phyloP scores from a whole-genome alignment of 2,888 invertebrate genomes.

The Seira ritae region DNA sequence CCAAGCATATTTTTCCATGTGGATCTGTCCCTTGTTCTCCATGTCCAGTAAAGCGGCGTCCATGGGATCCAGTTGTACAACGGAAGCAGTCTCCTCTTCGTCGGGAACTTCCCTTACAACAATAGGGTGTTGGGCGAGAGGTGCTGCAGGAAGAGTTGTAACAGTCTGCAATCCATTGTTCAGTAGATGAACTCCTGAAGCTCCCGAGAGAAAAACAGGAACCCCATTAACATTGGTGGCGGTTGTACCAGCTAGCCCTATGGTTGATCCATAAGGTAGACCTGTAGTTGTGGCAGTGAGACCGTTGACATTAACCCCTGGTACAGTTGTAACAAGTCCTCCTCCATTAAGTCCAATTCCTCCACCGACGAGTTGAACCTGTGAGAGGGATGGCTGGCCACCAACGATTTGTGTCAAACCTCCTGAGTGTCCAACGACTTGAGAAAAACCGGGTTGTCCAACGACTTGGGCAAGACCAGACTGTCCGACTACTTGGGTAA shows the following conservation, averaged over 20 bases:
- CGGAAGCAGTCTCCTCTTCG: not conserved
- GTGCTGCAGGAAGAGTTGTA: not conserved
- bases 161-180: conserved; percentile 13
- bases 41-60: conserved; percentile 55
- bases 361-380: not conserved
- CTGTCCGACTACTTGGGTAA: not conserved
- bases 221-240: conserved; percentile 29
- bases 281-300: not conserved
- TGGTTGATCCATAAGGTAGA: not conserved
- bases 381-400: too few relatives aligned
- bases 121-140: not conserved
- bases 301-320: not conserved
- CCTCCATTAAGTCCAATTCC: not conserved
- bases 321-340: too few relatives aligned
- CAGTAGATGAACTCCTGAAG: not conserved
- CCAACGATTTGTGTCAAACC: too few relatives aligned
- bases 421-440: not conserved
- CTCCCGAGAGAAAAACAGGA: conserved; percentile 16
- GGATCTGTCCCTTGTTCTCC: conserved; percentile 43
- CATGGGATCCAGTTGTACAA: conserved; percentile 39
- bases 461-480: not conserved
- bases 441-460: not conserved
- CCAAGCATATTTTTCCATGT: conserved; percentile 58
- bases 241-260: not conserved
- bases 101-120: not conserved